A percentile compares a stretch with the other conserved stretches of the same genome.
phyloP scores from a whole-genome alignment of 2,888 invertebrate genomes.

The Pyrrhosoma nymphula region DNA sequence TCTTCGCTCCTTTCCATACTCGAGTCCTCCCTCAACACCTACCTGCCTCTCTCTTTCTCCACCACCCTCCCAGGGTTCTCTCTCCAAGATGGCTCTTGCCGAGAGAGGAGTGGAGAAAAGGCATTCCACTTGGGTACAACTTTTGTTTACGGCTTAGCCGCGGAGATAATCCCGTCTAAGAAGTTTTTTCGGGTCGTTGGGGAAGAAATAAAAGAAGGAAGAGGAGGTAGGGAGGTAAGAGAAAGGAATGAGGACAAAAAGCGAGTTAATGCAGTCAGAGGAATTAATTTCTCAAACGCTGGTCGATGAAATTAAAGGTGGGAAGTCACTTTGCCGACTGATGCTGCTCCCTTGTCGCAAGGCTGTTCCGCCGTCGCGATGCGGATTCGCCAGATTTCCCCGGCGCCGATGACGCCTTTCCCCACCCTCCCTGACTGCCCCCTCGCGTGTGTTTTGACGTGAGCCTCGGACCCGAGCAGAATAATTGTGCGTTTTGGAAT shows the following conservation, averaged over 20 bases:
- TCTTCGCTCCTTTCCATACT: background rate
- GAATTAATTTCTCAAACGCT: background rate
- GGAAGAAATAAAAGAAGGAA: background rate
- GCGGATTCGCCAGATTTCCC: background rate
- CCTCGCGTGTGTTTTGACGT: background rate
- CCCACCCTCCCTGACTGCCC: background rate
- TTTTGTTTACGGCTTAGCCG: conserved; percentile 54
- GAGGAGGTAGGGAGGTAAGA: background rate
- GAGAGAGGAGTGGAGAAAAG: conserved; percentile 23
- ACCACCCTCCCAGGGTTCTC: background rate
- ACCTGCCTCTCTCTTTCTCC: background rate
- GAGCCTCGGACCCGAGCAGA: background rate
- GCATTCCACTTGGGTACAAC: conserved; percentile 16
- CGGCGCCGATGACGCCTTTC: background rate
- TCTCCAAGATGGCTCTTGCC: conserved; percentile 40
- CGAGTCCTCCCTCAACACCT: background rate
- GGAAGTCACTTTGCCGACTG: background rate
- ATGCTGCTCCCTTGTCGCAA: background rate
- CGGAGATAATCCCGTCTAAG: conserved; percentile 37
- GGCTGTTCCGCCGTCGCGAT: background rate
- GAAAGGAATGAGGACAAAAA: conserved; percentile 7
- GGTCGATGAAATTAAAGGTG: background rate
- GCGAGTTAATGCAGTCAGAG: conserved; percentile 21
- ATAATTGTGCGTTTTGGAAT: background rate
- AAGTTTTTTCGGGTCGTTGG: conserved; percentile 60